These are phyloP conservation scores for Erpornis zantholeuca DNA, from an alignment of 2,113 vertebrate genomes.

Conservation along the genomic window DNA sequence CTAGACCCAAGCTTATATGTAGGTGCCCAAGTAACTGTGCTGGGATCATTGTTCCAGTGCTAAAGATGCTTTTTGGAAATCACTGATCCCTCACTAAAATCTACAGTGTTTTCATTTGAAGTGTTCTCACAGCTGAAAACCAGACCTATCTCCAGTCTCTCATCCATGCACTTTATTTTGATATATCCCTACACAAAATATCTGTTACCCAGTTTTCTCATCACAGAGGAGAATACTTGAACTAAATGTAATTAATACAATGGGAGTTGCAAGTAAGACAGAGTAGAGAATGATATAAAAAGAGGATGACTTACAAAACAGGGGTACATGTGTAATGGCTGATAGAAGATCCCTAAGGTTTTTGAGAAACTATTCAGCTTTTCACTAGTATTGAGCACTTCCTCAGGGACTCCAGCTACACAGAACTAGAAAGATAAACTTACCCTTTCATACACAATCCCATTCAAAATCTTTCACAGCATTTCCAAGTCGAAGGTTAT, in stretches of 20 bases:
- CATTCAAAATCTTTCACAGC: background rate
- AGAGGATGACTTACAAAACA: background rate
- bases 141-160: background rate
- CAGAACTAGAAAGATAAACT: background rate
- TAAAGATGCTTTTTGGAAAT: background rate
- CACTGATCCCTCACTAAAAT: background rate
- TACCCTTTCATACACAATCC: background rate
- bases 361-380: constrained; percentile 22
- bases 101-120: background rate
- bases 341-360: background rate
- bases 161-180: background rate
- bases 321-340: background rate
- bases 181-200: background rate
- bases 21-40: background rate
- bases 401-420: background rate
- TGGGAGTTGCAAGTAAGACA: background rate
- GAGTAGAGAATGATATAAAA: background rate
- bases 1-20: background rate
- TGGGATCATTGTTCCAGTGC: background rate
- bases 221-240: background rate
- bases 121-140: background rate
- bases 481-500: background rate
- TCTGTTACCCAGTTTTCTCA: background rate
- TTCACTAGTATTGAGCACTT: background rate
- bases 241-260: background rate